Evolutionary conservation across 2,797 vertebrate species (phyloP), one percentile per base, ranked within the genome.

Genomic region (Hippopotamyrus pictus): DNA sequence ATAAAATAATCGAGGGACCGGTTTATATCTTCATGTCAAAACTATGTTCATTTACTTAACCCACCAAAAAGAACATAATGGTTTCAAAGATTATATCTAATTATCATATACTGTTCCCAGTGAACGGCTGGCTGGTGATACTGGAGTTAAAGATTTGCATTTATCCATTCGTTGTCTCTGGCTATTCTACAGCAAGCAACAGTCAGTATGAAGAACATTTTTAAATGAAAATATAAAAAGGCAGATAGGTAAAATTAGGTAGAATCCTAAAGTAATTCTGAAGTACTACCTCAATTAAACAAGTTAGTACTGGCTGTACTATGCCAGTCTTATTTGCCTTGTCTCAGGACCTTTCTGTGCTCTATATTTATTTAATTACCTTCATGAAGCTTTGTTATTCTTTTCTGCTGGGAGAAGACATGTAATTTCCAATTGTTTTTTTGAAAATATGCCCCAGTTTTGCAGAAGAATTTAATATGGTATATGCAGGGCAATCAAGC

Each of bases 401-500:
- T 65, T 29, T 65, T 65, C 62, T 11, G 25, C 22, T 19, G 29
- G 51, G 2, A 22, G 48, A 25, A 53, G 25, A 51, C 3, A 37
- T 29, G n/a, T 8, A 19, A 19, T 57, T 87, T 33, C 29, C 22
- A 46, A 11, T 11, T 6, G 83, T 48, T n/a, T 84, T 22, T 25
- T 84, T 22, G 14, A 50, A 37, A 50, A 22, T 1, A 51, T 90
- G 89, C 85, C 88, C 48, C 91, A 69, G 17, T 37, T 82, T 84
- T 86, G 88, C 89, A 90, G 89, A 90, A 57, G 89, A 89, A 57
- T 93, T 96, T 95, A 95, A 95, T 95, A 90, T 95, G 96, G 95
- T 94, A 97, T 96, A 97, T 96, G 92, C 94, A 17, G 50, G 12
- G 94, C 94, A 96, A 65, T 88, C 90, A 93, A 93, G 93, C 91